Conservation (phyloP, 2,888 invertebrate species). For the Hyposoter dolosus region DNA sequence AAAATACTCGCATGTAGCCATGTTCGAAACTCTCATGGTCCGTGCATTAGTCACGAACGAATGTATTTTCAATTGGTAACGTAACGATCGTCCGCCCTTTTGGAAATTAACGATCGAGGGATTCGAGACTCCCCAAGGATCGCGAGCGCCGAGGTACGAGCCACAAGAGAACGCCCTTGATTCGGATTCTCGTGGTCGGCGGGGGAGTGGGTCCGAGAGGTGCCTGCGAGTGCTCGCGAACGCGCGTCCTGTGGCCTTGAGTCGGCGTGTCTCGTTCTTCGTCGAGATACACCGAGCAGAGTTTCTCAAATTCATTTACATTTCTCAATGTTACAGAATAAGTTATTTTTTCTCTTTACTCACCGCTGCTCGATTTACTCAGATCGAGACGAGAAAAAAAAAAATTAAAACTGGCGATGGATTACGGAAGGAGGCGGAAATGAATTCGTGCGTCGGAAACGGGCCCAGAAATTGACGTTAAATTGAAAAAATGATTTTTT, state of each 20-base stretch:
- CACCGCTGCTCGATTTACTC: not conserved
- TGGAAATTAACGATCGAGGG: not conserved
- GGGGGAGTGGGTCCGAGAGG: slow-evolving; percentile 76
- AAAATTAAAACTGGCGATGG: slow-evolving; percentile 16
- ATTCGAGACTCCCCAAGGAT: slow-evolving; percentile 23
- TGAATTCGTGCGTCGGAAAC: not conserved
- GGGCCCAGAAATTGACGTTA: not conserved
- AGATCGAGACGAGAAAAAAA: slow-evolving; percentile 29
- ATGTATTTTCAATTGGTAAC: not conserved
- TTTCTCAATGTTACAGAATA: not conserved
- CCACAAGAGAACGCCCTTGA: slow-evolving; percentile 81
- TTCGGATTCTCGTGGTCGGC: slow-evolving; percentile 79
- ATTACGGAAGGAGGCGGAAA: not conserved
- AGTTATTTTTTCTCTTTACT: not conserved
- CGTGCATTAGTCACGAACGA: not conserved
- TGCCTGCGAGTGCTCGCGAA: slow-evolving; percentile 77
- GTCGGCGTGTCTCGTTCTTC: slow-evolving; percentile 81
- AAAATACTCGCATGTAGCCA: not conserved
- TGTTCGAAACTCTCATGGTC: not conserved
- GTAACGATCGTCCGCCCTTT: slow-evolving; percentile 18
- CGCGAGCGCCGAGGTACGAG: slow-evolving; percentile 20
- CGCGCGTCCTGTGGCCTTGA: slow-evolving; percentile 82
- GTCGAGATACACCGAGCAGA: slow-evolving; percentile 73
- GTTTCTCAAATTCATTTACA: slow-evolving; percentile 80
- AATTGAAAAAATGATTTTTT: not conserved